These are phyloP conservation scores for Thymelicus sylvestris DNA, from an alignment of 2,888 invertebrate species.

Conservation along the genomic window DNA sequence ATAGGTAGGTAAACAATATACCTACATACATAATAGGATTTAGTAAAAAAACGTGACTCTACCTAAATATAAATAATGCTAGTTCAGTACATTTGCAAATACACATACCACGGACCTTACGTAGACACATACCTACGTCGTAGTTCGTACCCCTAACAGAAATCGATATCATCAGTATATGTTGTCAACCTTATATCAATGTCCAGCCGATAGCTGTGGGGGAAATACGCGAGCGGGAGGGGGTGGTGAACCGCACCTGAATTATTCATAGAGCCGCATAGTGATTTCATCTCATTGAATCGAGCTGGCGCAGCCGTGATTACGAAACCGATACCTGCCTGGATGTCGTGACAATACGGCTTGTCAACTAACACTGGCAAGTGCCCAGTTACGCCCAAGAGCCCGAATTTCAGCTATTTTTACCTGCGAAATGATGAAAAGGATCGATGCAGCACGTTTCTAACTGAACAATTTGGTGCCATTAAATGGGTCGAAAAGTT, in stretches of 20 bases:
- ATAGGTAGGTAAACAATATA: too few relatives aligned
- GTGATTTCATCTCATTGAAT: slow-evolving; percentile 85
- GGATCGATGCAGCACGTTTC: slow-evolving; percentile 24
- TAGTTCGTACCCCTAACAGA: slow-evolving; percentile 1
- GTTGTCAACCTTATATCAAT: slow-evolving; percentile 64
- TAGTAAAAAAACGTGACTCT: too few relatives aligned
- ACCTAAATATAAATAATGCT: too few relatives aligned
- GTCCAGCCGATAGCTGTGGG: slow-evolving; percentile 47
- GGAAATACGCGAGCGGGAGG: slow-evolving; percentile 45
- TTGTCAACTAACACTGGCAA: slow-evolving; percentile 62
- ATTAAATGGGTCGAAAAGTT: slow-evolving; percentile 19
- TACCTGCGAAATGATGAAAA: slow-evolving; percentile 27
- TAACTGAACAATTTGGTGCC: slow-evolving; percentile 18
- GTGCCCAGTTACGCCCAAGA: slow-evolving; percentile 37
- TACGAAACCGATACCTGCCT: slow-evolving; percentile 73
- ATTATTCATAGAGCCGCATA: slow-evolving; percentile 83
- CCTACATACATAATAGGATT: too few relatives aligned
- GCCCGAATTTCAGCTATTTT: slow-evolving; percentile 36
- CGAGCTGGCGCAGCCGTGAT: slow-evolving; percentile 79
- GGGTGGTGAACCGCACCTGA: slow-evolving; percentile 69
- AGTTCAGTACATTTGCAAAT: too few relatives aligned
- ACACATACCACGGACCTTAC: too few relatives aligned
- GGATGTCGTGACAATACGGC: slow-evolving; percentile 60
- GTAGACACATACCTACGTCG: too few relatives aligned
- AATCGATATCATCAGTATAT: slow-evolving; percentile 39